Conservation (phyloP, 2,888 invertebrate genomes). For the Tetheella fluctuosa region DNA sequence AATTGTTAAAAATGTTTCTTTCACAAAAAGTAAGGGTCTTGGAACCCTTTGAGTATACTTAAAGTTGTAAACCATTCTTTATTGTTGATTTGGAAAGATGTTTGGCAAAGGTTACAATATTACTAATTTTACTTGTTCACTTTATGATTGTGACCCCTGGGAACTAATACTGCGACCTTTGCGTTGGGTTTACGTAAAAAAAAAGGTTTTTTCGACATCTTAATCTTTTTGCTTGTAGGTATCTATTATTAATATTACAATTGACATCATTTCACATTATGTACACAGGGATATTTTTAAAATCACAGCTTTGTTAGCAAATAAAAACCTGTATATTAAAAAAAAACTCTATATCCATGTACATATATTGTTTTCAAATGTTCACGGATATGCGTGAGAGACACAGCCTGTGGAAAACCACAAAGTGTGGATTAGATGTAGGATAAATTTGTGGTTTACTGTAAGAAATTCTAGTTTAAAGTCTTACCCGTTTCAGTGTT, state of each 20-base stretch:
- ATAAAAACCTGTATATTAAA: neutral
- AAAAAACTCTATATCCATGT: neutral
- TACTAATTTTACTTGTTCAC: neutral
- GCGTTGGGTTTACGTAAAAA: neutral
- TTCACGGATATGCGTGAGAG: neutral
- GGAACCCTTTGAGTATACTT: neutral
- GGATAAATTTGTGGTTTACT: neutral
- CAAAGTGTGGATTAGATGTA: neutral
- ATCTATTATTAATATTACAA: too few relatives aligned
- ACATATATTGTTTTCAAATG: neutral
- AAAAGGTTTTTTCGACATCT: neutral
- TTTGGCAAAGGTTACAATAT: neutral
- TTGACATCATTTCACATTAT: neutral
- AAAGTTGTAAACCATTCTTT: neutral
- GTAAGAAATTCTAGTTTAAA: neutral
- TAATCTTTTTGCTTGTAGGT: neutral
- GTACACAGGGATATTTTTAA: neutral
- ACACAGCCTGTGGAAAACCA: neutral
- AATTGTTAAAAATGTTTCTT: neutral
- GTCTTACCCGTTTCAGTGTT: too few relatives aligned
- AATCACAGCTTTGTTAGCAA: neutral
- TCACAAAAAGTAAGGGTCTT: neutral
- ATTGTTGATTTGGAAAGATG: neutral
- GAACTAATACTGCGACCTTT: conserved; percentile 1
- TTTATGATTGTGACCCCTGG: conserved; percentile 1